phyloP scores from a whole-genome alignment of 2,797 vertebrate genomes.

The Dicrostonyx torquatus region DNA sequence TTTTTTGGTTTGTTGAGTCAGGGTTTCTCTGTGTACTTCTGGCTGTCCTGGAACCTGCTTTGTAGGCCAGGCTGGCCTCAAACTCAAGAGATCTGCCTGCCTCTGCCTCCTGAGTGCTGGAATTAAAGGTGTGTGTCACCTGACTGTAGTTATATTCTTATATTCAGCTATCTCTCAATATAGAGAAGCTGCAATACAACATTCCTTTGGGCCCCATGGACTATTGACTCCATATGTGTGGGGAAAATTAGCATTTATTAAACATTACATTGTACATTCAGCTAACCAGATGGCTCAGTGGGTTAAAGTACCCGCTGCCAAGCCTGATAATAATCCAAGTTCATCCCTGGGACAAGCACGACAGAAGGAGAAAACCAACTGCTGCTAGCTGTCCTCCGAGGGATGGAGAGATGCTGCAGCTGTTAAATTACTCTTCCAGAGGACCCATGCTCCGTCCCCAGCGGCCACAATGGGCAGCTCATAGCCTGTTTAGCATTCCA shows the following conservation, averaged over 20 bases:
- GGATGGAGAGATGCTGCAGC: background rate
- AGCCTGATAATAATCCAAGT: background rate
- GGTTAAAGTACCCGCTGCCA: background rate
- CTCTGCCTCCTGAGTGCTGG: background rate
- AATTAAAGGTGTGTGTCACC: background rate
- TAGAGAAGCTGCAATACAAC: background rate
- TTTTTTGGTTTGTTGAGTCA: background rate
- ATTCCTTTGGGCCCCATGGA: background rate
- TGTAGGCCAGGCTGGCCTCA: background rate
- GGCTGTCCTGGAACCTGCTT: background rate
- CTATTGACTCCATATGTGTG: background rate
- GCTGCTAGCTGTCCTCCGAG: background rate
- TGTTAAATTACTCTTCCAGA: background rate
- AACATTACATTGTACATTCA: background rate
- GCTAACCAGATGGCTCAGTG: background rate
- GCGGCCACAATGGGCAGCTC: background rate
- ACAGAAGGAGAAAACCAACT: background rate
- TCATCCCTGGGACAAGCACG: background rate
- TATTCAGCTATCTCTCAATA: background rate
- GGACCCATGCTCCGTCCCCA: background rate
- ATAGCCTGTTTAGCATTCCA: background rate
- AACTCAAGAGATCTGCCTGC: background rate
- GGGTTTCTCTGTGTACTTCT: background rate
- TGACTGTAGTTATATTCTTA: background rate
- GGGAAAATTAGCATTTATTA: constrained; percentile 12